Evolutionary conservation across 2,113 vertebrate species (phyloP).

Genomic region (Furnarius figulus): DNA sequence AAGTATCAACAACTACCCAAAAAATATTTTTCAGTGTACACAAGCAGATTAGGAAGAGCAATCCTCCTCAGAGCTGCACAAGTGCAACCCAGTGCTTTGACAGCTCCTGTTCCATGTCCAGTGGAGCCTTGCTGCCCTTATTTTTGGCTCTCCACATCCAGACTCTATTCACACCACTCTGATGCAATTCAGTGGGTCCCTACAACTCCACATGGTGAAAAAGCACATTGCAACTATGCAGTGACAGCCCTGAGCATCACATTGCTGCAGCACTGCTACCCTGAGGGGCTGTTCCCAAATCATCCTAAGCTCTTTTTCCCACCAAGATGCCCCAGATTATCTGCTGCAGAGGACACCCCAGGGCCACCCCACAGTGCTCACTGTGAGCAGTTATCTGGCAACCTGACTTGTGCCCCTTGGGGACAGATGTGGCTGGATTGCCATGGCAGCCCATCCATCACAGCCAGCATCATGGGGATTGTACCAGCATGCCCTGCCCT

Average conservation of each 20-base stretch:
- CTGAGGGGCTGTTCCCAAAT: not conserved
- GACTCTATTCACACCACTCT: not conserved
- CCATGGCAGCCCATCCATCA: constrained; percentile 48
- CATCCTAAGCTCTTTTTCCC: not conserved
- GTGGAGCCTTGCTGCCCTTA: fast-evolving
- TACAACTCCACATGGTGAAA: fast-evolving
- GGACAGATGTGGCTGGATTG: constrained; percentile 9
- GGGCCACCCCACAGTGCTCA: not conserved
- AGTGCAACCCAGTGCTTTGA: not conserved
- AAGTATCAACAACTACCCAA: not conserved
- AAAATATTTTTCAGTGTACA: not conserved
- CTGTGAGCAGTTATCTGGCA: not conserved
- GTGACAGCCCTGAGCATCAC: fast-evolving
- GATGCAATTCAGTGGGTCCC: fast-evolving
- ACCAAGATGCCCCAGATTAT: not conserved
- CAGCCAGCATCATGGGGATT: not conserved
- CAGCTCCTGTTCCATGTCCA: not conserved
- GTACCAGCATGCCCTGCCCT: not conserved
- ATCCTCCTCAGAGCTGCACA: not conserved
- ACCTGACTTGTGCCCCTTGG: not conserved
- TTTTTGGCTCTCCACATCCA: not conserved
- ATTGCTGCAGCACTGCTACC: not conserved
- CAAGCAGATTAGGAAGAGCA: not conserved
- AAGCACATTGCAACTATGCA: not conserved
- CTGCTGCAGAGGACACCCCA: not conserved